Base-by-base conservation (phyloP, 2,888 invertebrate species). In the Apodemia mormo region DNA sequence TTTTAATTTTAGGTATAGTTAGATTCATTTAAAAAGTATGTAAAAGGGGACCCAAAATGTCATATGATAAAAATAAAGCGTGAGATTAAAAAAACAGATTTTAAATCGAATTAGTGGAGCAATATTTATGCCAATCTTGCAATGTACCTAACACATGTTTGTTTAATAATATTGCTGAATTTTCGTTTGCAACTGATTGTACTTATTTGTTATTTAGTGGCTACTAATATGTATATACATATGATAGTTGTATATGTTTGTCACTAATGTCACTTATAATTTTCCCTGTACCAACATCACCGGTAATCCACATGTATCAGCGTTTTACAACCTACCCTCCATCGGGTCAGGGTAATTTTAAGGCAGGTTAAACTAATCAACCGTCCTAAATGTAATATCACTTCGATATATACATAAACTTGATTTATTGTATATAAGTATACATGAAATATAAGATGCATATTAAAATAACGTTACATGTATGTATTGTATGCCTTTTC, bases 181-280 rank as follows among this genome's bases (percentile, higher is more conserved):
- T 52, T 52, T 14, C 61, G 12, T 61, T 61, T 61, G 58, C 30
- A 61, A 12, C 33, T 30, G 30, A 84, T 79, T 86, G 81, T 86
- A 85, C 84, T 84, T 87, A 82, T 89, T 91, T 91, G 92, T 92
- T 92, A 92, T 92, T 89, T 92, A 92, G 90, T 91, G 83, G 85
- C 87, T 90, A 90, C 78, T 77, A 81, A 84, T 90, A 84, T 87
- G 83, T 88, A 84, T 79, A 81, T 85, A 85, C 84, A 84, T 84
- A 82, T 85, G 72, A 72, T 77, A 77, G 82, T 78, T 83, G 77
- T 84, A 84, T 79, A 78, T 79, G 78, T 79, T 79, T 75, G 79
- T 78, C 81, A 84, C 81, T 66, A 68, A 40, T 75, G 78, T 78
- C 81, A 84, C 81, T 66, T 64, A 40, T 64, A 40, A 54, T 64